Evolutionary conservation across 1,140 invertebrate species (phyloP), one percentile per base, ranked within the genome.

Genomic region (Hypothenemus hampei): DNA sequence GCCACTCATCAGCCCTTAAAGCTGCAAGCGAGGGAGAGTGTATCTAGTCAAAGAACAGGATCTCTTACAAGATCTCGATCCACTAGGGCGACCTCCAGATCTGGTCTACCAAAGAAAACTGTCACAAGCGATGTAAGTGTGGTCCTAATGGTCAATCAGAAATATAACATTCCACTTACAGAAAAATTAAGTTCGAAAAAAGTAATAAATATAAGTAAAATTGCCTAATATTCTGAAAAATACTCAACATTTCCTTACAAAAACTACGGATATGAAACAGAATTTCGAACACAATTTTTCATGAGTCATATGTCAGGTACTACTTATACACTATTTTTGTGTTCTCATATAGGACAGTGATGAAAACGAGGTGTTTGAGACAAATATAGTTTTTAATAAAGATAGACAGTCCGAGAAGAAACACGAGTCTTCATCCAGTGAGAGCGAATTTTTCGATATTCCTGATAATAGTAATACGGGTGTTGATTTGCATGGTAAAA

Each of bases 11-110:
- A 68, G 19, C 50, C 62, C n/a, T 58, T 60, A 1, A 67, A 65
- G 53, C 37, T 65, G 10, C 60, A 67, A 29, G 71, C 72, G 13
- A 63, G 65, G 39, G 72, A 74, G 35, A 63, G 59, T 5, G 48
- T 48, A 37, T 35, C 35, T 16, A 59, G 78, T 15, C 69, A 73
- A 7, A 71, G 78, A 57, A 72, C 77, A 5, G 73, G 72, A 2
- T 80, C 78, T 0, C 64, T 80, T 6, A 73, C 75, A 10, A 64
- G 69, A 37, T 71, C 65, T 24, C 57, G 65, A 16, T 59, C 68
- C 4, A 65, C 57, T 21, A 62, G 70, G 55, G 61, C 67, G 36
- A 70, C 69, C 20, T 58, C 68, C 40, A 65, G 66, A 8, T 61
- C 37, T 15, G 59, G 62, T 22, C 58, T 63, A 33, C 69, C 63